Evolutionary conservation across 2,113 vertebrate genomes (phyloP).

Genomic region (Australoheros scitulus): DNA sequence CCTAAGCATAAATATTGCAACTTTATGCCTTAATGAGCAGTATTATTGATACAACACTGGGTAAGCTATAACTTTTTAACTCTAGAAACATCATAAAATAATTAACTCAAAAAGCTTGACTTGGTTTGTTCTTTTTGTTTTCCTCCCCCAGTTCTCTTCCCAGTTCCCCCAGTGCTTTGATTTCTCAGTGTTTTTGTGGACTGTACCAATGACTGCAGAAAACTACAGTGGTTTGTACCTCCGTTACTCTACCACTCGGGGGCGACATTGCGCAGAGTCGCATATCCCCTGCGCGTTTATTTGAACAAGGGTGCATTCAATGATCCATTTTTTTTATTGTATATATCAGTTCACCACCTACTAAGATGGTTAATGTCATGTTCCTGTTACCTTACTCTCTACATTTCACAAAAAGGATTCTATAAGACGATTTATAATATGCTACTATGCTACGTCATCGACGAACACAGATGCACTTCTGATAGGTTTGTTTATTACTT

Average conservation of each 20-base stretch:
- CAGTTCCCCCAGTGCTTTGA: too few relatives aligned
- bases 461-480: not conserved
- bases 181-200: not conserved
- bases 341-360: fast-evolving
- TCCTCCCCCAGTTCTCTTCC: too few relatives aligned
- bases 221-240: slow-evolving; percentile 4
- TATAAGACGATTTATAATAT: not conserved
- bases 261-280: slow-evolving; percentile 17
- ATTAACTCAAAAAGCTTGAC: not conserved
- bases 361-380: too few relatives aligned
- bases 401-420: not conserved
- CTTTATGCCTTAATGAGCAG: not conserved
- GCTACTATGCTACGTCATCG: not conserved
- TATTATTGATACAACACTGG: not conserved
- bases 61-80: not conserved
- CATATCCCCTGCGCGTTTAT: not conserved
- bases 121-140: not conserved
- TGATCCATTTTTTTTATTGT: not conserved
- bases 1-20: not conserved
- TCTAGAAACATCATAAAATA: not conserved
- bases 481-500: not conserved
- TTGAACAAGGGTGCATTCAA: not conserved
- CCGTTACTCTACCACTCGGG: slow-evolving; percentile 22
- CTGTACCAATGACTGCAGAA: not conserved
- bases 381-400: not conserved